Base-by-base conservation (phyloP, 1,140 invertebrate species). In the Brachionus angularis region DNA sequence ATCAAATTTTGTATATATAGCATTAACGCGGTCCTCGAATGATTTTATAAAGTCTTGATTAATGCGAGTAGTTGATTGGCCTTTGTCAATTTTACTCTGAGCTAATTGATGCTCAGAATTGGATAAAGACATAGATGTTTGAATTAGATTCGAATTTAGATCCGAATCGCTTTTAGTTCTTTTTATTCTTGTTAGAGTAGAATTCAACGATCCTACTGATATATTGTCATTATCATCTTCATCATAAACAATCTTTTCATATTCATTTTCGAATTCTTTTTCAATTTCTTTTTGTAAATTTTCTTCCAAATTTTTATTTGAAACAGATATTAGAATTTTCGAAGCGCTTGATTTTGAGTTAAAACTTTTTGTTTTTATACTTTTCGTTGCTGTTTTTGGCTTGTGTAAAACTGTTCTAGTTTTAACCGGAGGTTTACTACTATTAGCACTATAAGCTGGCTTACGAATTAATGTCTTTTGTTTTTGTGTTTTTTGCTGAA, bases 181-280 rank as follows among this genome's bases (percentile, higher is more conserved):
- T n/a, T n/a, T n/a, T n/a, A n/a, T n/a, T n/a, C n/a, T n/a, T n/a
- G n/a, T n/a, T n/a, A n/a, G n/a, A n/a, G n/a, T n/a, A n/a, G n/a
- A n/a, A n/a, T n/a, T n/a, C n/a, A n/a, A n/a, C n/a, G n/a, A n/a
- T n/a, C n/a, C n/a, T n/a, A n/a, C n/a, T n/a, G n/a, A n/a, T n/a
- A n/a, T n/a, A n/a, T n/a, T n/a, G n/a, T 55, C 52, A 55, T 55
- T 58, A 39, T 58, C 53, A 58, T 34, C 14, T 18, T 36, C 36
- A 23, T 58, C 33, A 23, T 58, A 31, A 29, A 58, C 36, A 12
- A 18, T 34, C 5, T 31, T 39, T 21, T 58, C 53, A 16, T 42
- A 39, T 16, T 39, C 53, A 58, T 58, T 39, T 12, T 39, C 12
- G 5, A 25, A 12, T n/a, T 31, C 36, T 21, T 58, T 18, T 12